Conservation (phyloP, 2,888 invertebrate species). For the Stegophylla sp. region DNA sequence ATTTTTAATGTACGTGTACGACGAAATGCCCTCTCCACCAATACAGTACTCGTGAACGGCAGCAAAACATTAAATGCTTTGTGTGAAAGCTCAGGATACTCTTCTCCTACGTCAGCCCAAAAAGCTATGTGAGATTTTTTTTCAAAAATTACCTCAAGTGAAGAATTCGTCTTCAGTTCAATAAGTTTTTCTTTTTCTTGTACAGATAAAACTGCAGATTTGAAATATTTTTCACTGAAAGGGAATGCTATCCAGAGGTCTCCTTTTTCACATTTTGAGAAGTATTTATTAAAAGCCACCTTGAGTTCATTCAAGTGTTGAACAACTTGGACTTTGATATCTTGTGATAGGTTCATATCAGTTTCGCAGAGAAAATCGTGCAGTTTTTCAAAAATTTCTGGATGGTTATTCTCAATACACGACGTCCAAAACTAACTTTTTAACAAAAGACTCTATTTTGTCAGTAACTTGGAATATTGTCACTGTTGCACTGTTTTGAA, state of each 20-base stretch:
- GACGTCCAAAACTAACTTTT: background rate
- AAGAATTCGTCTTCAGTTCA: conserved; percentile 15
- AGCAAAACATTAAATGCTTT: conserved; percentile 5
- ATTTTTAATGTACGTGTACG: background rate
- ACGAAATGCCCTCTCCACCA: background rate
- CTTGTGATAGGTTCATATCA: background rate
- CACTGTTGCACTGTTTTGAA: background rate
- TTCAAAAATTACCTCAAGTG: conserved; percentile 8
- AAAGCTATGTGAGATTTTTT: background rate
- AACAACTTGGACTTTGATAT: background rate
- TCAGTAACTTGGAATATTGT: background rate
- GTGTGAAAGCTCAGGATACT: conserved; percentile 11
- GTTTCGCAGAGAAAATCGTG: background rate
- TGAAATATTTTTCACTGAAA: conserved; percentile 25
- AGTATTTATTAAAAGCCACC: background rate
- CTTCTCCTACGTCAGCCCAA: background rate
- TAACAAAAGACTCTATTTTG: background rate
- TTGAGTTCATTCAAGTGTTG: conserved; percentile 1
- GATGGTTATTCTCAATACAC: background rate
- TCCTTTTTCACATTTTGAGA: background rate
- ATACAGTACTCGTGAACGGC: background rate
- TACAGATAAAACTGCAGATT: conserved; percentile 10
- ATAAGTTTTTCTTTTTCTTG: conserved; percentile 15
- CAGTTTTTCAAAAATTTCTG: background rate
- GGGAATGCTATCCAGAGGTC: background rate